Conservation (phyloP, 2,888 invertebrate species). For the Hydriomena furcata region DNA sequence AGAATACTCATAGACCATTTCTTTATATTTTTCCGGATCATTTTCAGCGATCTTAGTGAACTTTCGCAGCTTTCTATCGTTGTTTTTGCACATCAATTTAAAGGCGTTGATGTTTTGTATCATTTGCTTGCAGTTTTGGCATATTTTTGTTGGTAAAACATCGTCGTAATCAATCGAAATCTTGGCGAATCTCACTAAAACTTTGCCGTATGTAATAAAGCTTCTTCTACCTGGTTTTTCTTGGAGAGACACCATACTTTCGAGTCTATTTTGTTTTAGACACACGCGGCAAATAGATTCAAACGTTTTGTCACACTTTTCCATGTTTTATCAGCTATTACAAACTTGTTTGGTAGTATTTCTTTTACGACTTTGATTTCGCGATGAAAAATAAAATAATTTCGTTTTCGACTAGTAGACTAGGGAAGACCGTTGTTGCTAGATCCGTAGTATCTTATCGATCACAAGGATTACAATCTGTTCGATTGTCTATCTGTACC, state of each 20-base stretch:
- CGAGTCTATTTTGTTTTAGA: conserved; percentile 46
- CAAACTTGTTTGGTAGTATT: background rate
- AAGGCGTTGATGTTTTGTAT: conserved; percentile 65
- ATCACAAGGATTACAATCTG: no score
- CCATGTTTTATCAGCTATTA: conserved; percentile 39
- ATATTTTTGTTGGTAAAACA: conserved; percentile 59
- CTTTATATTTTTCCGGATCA: conserved; percentile 27
- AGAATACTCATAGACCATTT: conserved; percentile 51
- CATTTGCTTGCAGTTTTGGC: conserved; percentile 56
- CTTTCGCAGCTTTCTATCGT: conserved; percentile 47
- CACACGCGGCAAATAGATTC: conserved; percentile 66
- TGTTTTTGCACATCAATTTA: conserved; percentile 62
- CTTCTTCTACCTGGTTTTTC: conserved; percentile 51
- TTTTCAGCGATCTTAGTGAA: conserved; percentile 33
- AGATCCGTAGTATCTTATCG: no score
- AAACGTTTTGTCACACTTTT: conserved; percentile 51
- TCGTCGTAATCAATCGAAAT: conserved; percentile 53
- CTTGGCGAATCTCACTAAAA: conserved; percentile 53
- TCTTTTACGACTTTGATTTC: background rate
- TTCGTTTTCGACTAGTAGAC: no score
- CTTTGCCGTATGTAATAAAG: conserved; percentile 59
- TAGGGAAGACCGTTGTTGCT: no score
- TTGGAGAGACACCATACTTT: conserved; percentile 57
- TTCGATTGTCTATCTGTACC: no score
- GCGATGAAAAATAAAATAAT: no score